Evolutionary conservation across 2,888 invertebrate species (phyloP), one percentile per base, ranked within the genome.

Genomic region (Hypercompe scribonia): DNA sequence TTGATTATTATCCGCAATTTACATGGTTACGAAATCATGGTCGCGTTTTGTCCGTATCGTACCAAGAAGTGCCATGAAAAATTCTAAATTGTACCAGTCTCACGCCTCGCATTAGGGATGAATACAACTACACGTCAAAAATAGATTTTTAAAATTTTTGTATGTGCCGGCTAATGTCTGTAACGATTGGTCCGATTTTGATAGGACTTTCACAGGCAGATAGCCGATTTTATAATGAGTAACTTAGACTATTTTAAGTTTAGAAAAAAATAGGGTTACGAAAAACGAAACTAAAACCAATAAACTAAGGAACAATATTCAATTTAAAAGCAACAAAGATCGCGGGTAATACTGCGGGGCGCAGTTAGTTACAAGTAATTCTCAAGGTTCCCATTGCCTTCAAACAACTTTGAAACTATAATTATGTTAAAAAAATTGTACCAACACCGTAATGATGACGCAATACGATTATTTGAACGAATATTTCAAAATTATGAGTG

Each of bases 1-100:
- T 72, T 72, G 78, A 80, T 77, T 83, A 78, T 86, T 86, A 85
- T 82, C 86, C 84, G 81, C 84, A 86, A 86, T 87, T 86, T 85
- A 85, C 82, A 24, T 75, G 64, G 75, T 88, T 88, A 88, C 79
- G 85, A 88, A 88, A 75, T 67, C 58, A 69, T 69, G 65, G 67
- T 73, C 74, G 74, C 74, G 64, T 75, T 75, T 68, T 24, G 66
- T 70, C 50, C 50, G 68, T 36, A 66, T 65, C 64, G 58, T 66
- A 79, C 63, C 42, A 61, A 69, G 39, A 61, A 69, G 70, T 72
- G 54, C 63, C 67, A 74, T 68, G 42, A 70, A 66, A 58, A 74
- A 74, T 74, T 74, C 75, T 65, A 74, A 63, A 73, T 70, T 68
- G 42, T 61, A 54, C 36, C 64, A 24, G 64, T 74, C 79, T 81